phyloP scores from a whole-genome alignment of 2,888 invertebrate species.

The Protonemura montana region DNA sequence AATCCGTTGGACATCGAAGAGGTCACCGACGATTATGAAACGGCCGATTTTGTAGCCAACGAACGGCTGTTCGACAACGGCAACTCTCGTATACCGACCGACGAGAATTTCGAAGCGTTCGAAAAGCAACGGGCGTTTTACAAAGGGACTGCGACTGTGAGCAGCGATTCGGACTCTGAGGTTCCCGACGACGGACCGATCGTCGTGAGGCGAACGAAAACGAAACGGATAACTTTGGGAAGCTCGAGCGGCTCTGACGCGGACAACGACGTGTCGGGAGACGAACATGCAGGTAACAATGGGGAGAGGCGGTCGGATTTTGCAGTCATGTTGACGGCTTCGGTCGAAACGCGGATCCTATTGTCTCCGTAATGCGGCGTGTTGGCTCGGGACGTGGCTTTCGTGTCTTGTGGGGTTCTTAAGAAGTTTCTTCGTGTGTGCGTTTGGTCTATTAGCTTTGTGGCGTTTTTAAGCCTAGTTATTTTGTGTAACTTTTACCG shows the following conservation, averaged over 20 bases:
- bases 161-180: slow-evolving; percentile 61
- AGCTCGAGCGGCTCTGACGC: slow-evolving; percentile 72
- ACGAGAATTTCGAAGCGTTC: slow-evolving; percentile 8
- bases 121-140: slow-evolving; percentile 44
- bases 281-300: slow-evolving; percentile 67
- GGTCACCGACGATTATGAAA: slow-evolving; percentile 30
- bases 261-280: slow-evolving; percentile 67
- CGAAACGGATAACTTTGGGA: slow-evolving; percentile 63
- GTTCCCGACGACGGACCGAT: slow-evolving; percentile 52
- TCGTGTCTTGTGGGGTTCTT: no score
- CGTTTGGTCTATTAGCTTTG: no score
- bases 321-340: no score
- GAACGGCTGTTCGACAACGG: not conserved
- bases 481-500: no score
- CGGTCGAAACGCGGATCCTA: not conserved
- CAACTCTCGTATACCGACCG: not conserved
- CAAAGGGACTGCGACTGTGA: slow-evolving; percentile 50
- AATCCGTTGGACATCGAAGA: slow-evolving; percentile 40
- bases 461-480: no score
- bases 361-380: not conserved
- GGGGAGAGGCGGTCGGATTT: no score
- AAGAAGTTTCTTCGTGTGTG: no score
- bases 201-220: slow-evolving; percentile 47
- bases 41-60: not conserved
- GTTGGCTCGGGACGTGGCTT: not conserved